Conservation (phyloP, 2,797 vertebrate genomes). For the Phoeniculus purpureus region DNA sequence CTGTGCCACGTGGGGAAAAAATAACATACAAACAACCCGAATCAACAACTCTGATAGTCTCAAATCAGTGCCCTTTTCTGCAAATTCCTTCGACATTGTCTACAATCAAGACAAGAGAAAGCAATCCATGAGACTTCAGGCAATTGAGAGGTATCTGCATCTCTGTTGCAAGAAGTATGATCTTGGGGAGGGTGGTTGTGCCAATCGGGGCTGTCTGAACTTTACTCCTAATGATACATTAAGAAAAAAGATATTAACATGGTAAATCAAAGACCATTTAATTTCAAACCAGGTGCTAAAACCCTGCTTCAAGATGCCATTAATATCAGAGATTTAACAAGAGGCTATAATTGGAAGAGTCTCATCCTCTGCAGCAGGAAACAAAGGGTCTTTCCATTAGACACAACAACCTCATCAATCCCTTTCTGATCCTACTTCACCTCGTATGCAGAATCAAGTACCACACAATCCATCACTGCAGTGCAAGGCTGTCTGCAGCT, state of each 20-base stretch:
- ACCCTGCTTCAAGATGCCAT: background rate
- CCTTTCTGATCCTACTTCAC: constrained; percentile 21
- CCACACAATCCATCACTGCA: constrained; percentile 27
- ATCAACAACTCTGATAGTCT: background rate
- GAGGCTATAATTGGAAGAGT: constrained; percentile 1
- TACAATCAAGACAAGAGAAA: background rate
- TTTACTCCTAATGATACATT: background rate
- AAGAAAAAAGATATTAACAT: background rate
- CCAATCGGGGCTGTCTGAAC: background rate
- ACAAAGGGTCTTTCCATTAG: constrained; percentile 18
- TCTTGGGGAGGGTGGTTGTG: background rate
- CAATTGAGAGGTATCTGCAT: background rate
- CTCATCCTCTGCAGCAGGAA: background rate
- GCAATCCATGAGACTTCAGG: background rate
- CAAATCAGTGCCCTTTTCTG: background rate
- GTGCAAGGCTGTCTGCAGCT: constrained; percentile 34
- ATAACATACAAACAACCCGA: background rate
- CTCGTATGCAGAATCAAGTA: background rate
- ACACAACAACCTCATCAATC: constrained; percentile 11
- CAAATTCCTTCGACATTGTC: background rate
- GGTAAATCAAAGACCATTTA: constrained; percentile 24
- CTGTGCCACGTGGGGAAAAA: background rate
- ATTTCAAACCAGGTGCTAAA: constrained; percentile 24
- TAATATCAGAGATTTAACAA: constrained; percentile 30
- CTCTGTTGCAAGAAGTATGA: background rate